Evolutionary conservation across 2,888 invertebrate genomes (phyloP), one percentile per base, ranked within the genome.

Genomic region (Diadegma fenestrale): DNA sequence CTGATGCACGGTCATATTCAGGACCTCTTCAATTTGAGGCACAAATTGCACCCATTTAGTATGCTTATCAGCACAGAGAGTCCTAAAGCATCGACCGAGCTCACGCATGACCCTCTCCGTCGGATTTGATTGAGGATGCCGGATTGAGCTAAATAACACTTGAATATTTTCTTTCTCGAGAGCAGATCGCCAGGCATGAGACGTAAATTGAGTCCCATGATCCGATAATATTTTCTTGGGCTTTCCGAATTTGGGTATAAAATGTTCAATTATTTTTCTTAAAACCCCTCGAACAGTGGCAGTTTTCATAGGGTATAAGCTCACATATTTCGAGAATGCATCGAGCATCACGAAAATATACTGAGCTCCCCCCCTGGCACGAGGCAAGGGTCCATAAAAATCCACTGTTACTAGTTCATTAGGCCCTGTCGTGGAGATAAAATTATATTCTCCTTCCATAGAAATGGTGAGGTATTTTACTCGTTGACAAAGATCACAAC

Each of bases 181-280:
- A 6, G 37, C 37, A 0, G 17, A n/a, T 58, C 17, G 22, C 77
- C 77, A 78, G 33, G 30, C 5, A 7, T 26, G 22, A 2, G 77
- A 54, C 0, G 77, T 78, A 26, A 78, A 78, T 19, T 78, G 77
- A 1, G 68, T 78, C 6, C 77, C 77, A 26, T 78, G 77, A 22
- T 78, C 77, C 1, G 77, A 58, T 5, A 68, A 26, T 7, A 78
- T 78, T 17, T 43, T 33, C 10, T 17, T 5, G 1, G 77, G 77
- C 7, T 37, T 78, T 2, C 63, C 63, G 33, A 63, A 63, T 33
- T 63, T 63, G 33, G 63, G 63, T 8, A 63, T 63, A 12, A 63
- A 63, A 14, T 37, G 17, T 0, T 63, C 63, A 14, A 63, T 33
- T 22, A 63, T 63, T 63, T 63, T 63, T 17, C n/a, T 63, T 4